phyloP scores from a whole-genome alignment of 2,113 vertebrate genomes.

The Trematocara macrostoma region DNA sequence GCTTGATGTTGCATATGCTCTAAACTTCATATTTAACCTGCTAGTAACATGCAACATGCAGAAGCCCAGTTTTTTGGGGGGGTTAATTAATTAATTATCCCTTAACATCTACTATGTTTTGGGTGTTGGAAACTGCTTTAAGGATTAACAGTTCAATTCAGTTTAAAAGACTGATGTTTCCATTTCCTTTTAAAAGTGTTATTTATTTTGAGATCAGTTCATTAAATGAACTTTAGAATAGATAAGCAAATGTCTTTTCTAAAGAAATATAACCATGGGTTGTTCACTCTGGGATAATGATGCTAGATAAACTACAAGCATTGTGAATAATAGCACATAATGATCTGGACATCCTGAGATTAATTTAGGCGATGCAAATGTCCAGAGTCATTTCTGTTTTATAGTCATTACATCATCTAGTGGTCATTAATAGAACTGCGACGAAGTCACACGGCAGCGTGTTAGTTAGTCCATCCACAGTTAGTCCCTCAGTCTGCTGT shows the following conservation, averaged over 20 bases:
- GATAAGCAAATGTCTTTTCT: background rate
- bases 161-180: accelerated
- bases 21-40: background rate
- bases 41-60: background rate
- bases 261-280: background rate
- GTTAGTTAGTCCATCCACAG: conserved; percentile 10
- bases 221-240: background rate
- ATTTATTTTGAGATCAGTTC: background rate
- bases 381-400: background rate
- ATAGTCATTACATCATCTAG: conserved; percentile 32
- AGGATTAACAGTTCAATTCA: background rate
- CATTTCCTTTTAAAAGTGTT: background rate
- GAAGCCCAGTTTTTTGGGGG: background rate
- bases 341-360: background rate
- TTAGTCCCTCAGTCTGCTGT: conserved; percentile 54
- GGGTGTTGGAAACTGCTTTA: background rate
- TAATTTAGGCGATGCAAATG: background rate
- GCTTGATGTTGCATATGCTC: background rate
- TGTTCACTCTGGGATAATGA: background rate
- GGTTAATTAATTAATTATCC: background rate
- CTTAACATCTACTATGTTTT: background rate
- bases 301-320: background rate
- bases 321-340: background rate
- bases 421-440: conserved; percentile 26
- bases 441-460: background rate